Percentiles rank a stretch among this genome's conserved stretches.
Conservation (phyloP, 2,113 vertebrate genomes). For the Aspidoscelis tigris region DNA sequence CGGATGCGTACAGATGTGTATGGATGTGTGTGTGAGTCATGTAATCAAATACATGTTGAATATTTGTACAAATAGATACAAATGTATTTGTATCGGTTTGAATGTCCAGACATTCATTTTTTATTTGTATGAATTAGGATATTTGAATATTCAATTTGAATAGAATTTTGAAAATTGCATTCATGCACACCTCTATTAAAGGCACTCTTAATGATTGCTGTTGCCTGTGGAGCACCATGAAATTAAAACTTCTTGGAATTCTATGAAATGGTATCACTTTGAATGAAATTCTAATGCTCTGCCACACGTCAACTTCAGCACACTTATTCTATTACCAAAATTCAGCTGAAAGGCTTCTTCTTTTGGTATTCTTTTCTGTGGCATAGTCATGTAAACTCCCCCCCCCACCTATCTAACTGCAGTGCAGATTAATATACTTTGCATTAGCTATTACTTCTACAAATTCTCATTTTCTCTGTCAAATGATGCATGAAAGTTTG, state of each 20-base stretch:
- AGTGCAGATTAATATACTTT: constrained; percentile 55
- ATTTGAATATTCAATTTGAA: too few relatives aligned
- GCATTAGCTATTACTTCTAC: constrained; percentile 65
- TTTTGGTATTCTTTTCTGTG: constrained; percentile 10
- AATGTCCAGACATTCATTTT: too few relatives aligned
- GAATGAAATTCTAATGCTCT: not conserved
- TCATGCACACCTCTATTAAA: too few relatives aligned
- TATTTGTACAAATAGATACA: too few relatives aligned
- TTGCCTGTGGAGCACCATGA: not conserved
- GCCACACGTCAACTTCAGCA: not conserved
- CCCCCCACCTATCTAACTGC: constrained; percentile 55
- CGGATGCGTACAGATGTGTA: too few relatives aligned
- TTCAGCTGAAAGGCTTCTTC: constrained; percentile 2
- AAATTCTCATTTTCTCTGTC: constrained; percentile 71
- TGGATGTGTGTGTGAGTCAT: too few relatives aligned
- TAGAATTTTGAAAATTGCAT: too few relatives aligned
- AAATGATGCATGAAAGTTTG: constrained; percentile 70
- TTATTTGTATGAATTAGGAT: too few relatives aligned
- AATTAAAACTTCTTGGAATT: not conserved
- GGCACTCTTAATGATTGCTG: too few relatives aligned
- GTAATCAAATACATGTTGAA: too few relatives aligned
- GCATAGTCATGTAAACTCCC: constrained; percentile 54
- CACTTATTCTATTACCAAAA: constrained; percentile 8
- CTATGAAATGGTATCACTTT: not conserved
- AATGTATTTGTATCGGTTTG: too few relatives aligned